Conservation (phyloP, 2,113 vertebrate genomes). For the Hemiprocne comata region DNA sequence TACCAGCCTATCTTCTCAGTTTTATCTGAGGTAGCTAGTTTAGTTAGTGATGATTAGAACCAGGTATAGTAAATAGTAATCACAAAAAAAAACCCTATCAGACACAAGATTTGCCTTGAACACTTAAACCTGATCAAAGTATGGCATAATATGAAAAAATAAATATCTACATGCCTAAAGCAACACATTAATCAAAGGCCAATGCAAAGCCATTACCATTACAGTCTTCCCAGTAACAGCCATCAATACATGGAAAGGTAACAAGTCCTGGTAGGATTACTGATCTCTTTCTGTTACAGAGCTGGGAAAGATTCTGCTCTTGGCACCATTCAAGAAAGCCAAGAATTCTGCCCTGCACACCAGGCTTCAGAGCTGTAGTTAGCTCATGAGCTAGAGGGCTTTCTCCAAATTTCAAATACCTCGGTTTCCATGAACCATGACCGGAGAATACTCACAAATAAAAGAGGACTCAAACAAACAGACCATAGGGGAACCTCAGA, state of each 20-base stretch:
- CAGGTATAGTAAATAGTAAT: no score
- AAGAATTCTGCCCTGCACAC: background rate
- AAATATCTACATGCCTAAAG: background rate
- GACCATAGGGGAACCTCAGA: background rate
- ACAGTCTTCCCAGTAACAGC: background rate
- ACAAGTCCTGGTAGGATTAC: background rate
- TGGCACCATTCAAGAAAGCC: background rate
- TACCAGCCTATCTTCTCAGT: background rate
- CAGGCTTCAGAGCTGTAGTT: background rate
- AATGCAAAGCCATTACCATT: background rate
- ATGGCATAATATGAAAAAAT: background rate
- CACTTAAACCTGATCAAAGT: background rate
- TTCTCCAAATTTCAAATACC: background rate
- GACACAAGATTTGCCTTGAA: background rate
- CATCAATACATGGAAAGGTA: background rate
- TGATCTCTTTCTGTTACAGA: background rate
- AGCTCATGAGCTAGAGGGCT: fast-evolving
- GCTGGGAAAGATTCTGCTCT: background rate
- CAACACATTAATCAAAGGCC: background rate
- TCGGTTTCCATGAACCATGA: background rate
- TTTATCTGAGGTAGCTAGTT: background rate
- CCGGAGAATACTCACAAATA: background rate
- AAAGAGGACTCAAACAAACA: background rate
- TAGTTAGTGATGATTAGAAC: no score
- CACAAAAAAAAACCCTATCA: background rate